A percentile compares a stretch with the other conserved stretches of the same genome.
Conservation (phyloP, 2,797 vertebrate genomes). For the Alcedo atthis region DNA sequence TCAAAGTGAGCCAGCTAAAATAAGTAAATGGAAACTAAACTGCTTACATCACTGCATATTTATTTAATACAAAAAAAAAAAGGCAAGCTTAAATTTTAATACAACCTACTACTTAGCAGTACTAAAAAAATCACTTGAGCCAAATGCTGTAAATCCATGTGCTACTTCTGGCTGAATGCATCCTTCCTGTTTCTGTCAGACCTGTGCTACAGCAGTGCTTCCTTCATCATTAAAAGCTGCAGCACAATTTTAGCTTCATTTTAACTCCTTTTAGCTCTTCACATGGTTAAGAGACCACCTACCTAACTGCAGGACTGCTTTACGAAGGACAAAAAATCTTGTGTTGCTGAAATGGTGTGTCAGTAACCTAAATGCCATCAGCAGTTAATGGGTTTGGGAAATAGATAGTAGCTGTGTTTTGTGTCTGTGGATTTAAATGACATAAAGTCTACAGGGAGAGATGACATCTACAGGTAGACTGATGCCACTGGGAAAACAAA, state of each 20-base stretch:
- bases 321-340: accelerated
- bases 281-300: accelerated
- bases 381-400: not conserved
- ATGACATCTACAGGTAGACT: not conserved
- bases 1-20: not conserved
- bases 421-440: not conserved
- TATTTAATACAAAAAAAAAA: not conserved
- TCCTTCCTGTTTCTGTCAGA: not conserved
- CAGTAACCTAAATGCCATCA: not conserved
- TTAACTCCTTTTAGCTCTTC: not conserved
- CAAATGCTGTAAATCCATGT: not conserved
- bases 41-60: not conserved
- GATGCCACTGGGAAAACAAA: not conserved
- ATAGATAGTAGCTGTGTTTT: not conserved
- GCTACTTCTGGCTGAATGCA: not conserved
- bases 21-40: not conserved
- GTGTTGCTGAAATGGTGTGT: not conserved
- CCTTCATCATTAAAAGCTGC: not conserved
- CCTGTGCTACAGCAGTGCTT: not conserved
- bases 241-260: not conserved
- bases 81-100: not conserved
- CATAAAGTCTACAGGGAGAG: not conserved
- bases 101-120: accelerated
- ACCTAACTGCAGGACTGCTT: not conserved
- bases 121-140: not conserved